A percentile compares a stretch with the other conserved stretches of the same genome.
Evolutionary conservation across 2,888 invertebrate species (phyloP).

Genomic region (Gibbula magus): DNA sequence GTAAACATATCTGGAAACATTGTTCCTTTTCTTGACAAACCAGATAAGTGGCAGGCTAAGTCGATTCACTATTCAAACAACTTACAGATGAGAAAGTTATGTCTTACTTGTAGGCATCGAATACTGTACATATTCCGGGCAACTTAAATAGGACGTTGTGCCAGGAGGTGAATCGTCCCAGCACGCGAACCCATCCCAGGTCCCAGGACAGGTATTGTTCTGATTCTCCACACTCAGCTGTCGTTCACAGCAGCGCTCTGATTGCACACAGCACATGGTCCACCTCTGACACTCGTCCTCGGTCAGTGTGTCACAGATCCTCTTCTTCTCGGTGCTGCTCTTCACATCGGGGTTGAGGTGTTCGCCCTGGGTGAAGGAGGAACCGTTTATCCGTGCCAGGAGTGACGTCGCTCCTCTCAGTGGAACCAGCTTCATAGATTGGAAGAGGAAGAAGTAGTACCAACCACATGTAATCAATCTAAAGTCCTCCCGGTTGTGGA

Average conservation of each 20-base stretch:
- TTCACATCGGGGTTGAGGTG: slow-evolving; percentile 41
- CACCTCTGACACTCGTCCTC: slow-evolving; percentile 54
- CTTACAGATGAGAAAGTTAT: too few relatives aligned
- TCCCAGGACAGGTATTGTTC: slow-evolving; percentile 54
- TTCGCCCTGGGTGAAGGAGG: slow-evolving; percentile 29
- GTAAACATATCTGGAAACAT: too few relatives aligned
- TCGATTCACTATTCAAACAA: too few relatives aligned
- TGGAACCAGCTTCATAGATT: slow-evolving; percentile 31
- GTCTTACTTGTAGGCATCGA: slow-evolving; percentile 52
- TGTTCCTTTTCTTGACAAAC: too few relatives aligned
- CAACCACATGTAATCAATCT: slow-evolving; percentile 50
- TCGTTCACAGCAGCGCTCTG: slow-evolving; percentile 51
- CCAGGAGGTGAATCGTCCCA: slow-evolving; percentile 57
- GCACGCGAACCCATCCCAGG: slow-evolving; percentile 67
- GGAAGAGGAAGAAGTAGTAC: slow-evolving; percentile 58
- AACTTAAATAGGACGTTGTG: slow-evolving; percentile 43
- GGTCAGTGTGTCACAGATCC: slow-evolving; percentile 50
- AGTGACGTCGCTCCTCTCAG: slow-evolving; percentile 28
- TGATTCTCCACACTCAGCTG: slow-evolving; percentile 39
- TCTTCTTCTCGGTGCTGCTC: slow-evolving; percentile 33
- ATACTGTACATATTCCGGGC: slow-evolving; percentile 56
- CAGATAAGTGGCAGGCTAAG: too few relatives aligned
- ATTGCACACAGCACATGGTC: slow-evolving; percentile 54
- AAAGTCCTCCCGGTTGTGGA: slow-evolving; percentile 40
- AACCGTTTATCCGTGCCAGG: slow-evolving; percentile 34